Evolutionary conservation across 2,888 invertebrate genomes (phyloP).

Genomic region (Philonicus albiceps): DNA sequence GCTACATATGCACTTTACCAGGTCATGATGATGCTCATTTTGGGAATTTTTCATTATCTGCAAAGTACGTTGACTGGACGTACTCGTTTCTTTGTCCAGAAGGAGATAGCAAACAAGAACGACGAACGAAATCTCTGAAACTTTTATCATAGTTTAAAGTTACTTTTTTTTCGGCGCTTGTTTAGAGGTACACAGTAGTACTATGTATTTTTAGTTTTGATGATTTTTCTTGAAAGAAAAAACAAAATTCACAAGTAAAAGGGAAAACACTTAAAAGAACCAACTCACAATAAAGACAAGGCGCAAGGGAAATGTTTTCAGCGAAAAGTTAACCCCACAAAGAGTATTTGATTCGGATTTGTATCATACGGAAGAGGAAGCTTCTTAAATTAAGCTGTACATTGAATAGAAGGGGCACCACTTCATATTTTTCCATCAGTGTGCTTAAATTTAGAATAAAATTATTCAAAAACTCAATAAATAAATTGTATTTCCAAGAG

Average conservation of each 20-base stretch:
- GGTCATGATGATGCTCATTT: slow-evolving; percentile 2
- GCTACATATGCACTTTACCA: neutral
- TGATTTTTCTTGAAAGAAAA: too few relatives aligned
- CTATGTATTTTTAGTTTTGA: neutral
- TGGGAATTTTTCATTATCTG: neutral
- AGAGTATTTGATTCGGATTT: neutral
- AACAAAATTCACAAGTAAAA: neutral
- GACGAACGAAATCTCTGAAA: neutral
- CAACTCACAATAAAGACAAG: neutral
- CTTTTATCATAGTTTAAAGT: neutral
- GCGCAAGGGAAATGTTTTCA: neutral
- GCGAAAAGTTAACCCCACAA: neutral
- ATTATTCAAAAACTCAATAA: neutral
- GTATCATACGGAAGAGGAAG: neutral
- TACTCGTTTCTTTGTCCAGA: neutral
- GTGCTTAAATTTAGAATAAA: neutral
- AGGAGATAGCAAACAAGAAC: neutral
- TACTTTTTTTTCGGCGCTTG: neutral
- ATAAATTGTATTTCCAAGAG: too few relatives aligned
- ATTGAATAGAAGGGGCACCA: neutral
- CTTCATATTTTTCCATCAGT: neutral
- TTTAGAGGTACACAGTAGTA: neutral
- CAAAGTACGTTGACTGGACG: neutral
- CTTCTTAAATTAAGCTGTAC: neutral
- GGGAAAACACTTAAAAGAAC: neutral